A percentile compares a stretch with the other conserved stretches of the same genome.
Evolutionary conservation across 2,888 invertebrate genomes (phyloP).

Genomic region (Acanthococcus lagerstroemiae): DNA sequence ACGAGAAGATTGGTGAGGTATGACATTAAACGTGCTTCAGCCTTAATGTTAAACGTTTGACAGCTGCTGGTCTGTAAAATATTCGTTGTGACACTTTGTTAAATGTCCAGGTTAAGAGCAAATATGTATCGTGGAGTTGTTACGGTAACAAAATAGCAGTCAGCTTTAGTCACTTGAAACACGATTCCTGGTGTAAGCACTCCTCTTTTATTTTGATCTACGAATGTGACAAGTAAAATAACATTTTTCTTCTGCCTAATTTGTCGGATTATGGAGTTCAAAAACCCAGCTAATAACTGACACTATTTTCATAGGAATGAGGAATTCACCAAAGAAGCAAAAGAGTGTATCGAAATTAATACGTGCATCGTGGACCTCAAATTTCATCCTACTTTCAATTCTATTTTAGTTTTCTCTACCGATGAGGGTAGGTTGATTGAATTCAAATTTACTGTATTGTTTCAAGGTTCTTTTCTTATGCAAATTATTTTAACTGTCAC

Average conservation of each 20-base stretch:
- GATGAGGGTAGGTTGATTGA: slow-evolving; percentile 1
- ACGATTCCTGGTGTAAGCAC: slow-evolving; percentile 7
- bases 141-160: slow-evolving; percentile 19
- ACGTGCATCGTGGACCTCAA: slow-evolving; percentile 14
- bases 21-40: background rate
- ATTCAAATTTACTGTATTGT: background rate
- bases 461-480: background rate
- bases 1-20: background rate
- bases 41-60: background rate
- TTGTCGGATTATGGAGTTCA: background rate
- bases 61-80: background rate
- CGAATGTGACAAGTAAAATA: slow-evolving; percentile 20
- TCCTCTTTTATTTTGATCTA: slow-evolving; percentile 15
- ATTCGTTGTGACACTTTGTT: too few species aligned
- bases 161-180: slow-evolving; percentile 5
- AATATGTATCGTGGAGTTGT: slow-evolving; percentile 17
- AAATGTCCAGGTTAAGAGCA: slow-evolving; percentile 4
- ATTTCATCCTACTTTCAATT: slow-evolving; percentile 19
- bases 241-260: background rate
- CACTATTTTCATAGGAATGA: slow-evolving; percentile 4
- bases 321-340: slow-evolving; percentile 11
- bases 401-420: slow-evolving; percentile 6
- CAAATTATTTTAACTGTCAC: background rate
- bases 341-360: slow-evolving; percentile 21
- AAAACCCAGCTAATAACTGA: background rate